Evolutionary conservation across 2,113 vertebrate genomes (phyloP).

Genomic region (Chaenogobius annularis): DNA sequence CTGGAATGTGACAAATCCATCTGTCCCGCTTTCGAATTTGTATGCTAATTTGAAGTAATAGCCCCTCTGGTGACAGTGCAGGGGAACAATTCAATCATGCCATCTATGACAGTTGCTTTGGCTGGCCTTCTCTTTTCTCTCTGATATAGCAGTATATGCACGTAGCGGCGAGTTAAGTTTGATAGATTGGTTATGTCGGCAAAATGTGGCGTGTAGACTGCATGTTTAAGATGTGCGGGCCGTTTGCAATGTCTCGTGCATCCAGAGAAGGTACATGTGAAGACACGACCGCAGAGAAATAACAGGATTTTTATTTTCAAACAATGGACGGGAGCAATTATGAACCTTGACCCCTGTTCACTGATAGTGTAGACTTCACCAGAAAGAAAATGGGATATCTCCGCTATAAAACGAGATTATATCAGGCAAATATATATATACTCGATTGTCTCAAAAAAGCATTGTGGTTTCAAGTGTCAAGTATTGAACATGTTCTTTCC

Average conservation of each 20-base stretch:
- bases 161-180: conserved; percentile 63
- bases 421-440: conserved; percentile 32
- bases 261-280: conserved; percentile 48
- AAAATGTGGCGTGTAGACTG: conserved; percentile 65
- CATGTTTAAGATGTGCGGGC: conserved; percentile 69
- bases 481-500: neutral
- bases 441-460: neutral
- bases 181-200: conserved; percentile 74
- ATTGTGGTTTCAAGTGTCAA: neutral
- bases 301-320: conserved; percentile 39
- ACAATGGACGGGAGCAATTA: conserved; percentile 15
- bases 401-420: conserved; percentile 53
- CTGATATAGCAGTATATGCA: conserved; percentile 70
- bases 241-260: conserved; percentile 62
- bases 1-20: conserved; percentile 85
- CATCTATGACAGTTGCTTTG: conserved; percentile 77
- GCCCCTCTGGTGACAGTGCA: conserved; percentile 81
- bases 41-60: conserved; percentile 87
- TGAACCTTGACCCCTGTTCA: conserved; percentile 46
- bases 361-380: conserved; percentile 2
- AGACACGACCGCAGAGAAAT: conserved; percentile 31
- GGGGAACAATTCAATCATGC: conserved; percentile 83
- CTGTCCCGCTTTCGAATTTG: conserved; percentile 84
- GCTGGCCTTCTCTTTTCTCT: conserved; percentile 48
- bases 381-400: conserved; percentile 38